Evolutionary conservation across 2,888 invertebrate genomes (phyloP), one percentile per base, ranked within the genome.

Genomic region (Ophioninae sp.): DNA sequence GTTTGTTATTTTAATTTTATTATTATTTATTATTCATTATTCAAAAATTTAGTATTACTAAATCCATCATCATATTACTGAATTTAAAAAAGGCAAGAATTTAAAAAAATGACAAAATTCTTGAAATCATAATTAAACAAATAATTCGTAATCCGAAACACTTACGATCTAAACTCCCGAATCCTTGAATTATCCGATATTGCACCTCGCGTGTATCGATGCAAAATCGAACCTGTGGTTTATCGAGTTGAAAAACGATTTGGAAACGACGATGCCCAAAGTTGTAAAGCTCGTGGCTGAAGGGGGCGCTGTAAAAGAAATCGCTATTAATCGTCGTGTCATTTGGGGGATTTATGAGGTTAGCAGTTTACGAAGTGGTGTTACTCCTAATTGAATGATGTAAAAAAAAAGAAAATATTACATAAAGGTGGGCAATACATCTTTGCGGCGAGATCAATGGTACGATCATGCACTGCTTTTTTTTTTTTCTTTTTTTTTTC

Each of bases 401-500:
- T 13, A 41, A 23, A 65, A 65, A 41, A 69, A 6, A 6, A 23
- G 23, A 30, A 30, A 3, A 30, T 30, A 30, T 30, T 30, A 44
- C 68, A 39, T 10, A 59, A 61, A 59, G 50, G 20, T 41, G 6
- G 20, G 59, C 17, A 41, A 69, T 59, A 67, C 23, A 39, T 39
- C 65, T 65, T 70, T 6, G 30, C 65, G 69, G 70, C 20, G 44
- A 79, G 74, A 82, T 75, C 41, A 73, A 62, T 81, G 59, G 13
- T 39, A 13, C 6, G 62, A 7, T 61, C 6, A 30, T 59, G n/a
- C 7, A 65, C 39, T n/a, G 6, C 23, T 23, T 57, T 62, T 70
- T n/a, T n/a, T n/a, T n/a, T 41, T 50, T 44, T 44, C 13, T 44
- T 39, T 39, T 39, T 6, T 21, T 61, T 57, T 20, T 1, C 7